A percentile compares a stretch with the other conserved stretches of the same genome.
These are phyloP conservation scores for Phaetusa simplex DNA, from an alignment of 2,113 vertebrate species.

Conservation along the genomic window DNA sequence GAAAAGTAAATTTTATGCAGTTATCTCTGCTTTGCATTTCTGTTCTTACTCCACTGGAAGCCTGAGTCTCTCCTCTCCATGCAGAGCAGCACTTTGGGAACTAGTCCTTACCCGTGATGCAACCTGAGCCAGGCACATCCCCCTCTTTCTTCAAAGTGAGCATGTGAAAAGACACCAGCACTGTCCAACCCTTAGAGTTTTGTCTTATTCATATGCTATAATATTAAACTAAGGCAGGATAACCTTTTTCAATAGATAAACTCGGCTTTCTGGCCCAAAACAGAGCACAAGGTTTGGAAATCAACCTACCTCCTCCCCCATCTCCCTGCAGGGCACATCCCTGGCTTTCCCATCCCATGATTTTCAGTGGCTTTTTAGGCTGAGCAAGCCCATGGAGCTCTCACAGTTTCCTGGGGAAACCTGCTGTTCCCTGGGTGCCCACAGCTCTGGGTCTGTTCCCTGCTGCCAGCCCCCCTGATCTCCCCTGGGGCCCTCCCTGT, in stretches of 20 bases:
- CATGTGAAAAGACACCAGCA: not conserved
- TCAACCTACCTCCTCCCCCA: not conserved
- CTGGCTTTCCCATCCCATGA: not conserved
- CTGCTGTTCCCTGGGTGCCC: not conserved
- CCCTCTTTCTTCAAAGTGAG: not conserved
- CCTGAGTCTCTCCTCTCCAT: not conserved
- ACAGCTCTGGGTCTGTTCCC: not conserved
- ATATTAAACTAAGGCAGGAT: not conserved
- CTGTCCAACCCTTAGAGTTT: not conserved
- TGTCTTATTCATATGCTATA: not conserved
- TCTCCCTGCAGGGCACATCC: not conserved
- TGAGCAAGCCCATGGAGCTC: not conserved
- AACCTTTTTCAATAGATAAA: not conserved
- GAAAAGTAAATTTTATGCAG: not conserved
- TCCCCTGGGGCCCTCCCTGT: not conserved
- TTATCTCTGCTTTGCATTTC: not conserved
- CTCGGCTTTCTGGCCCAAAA: not conserved
- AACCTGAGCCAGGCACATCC: not conserved
- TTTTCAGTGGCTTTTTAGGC: not conserved
- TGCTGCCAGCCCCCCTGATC: not conserved
- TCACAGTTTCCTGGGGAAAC: not conserved
- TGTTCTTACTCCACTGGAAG: not conserved
- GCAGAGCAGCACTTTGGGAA: not conserved
- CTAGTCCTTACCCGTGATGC: accelerated
- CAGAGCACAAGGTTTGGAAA: not conserved